Base-by-base conservation (phyloP, 2,797 vertebrate genomes). In the Arrhamphus sclerolepis region DNA sequence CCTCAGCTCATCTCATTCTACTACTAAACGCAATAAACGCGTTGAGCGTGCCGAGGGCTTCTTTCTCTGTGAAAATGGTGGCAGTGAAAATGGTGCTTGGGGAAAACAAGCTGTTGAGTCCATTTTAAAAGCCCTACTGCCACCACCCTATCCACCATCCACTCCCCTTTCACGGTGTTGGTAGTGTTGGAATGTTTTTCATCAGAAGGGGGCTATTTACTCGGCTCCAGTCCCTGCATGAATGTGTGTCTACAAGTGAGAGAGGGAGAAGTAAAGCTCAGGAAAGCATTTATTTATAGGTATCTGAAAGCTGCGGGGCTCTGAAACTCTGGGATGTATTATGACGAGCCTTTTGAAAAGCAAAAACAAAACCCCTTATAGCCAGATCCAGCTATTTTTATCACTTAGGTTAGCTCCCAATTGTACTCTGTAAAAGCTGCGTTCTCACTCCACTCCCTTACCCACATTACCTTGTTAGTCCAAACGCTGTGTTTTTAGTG, bases 221-320 rank as follows among this genome's bases (percentile, higher is more conserved):
- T 83, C 20, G 31, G 81, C 85, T 84, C 76, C 78, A 59, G 56
- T 52, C 51, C 49, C 56, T 61, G 66, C 62, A 60, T 70, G 80
- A 77, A 63, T 62, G 70, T 82, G 69, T 66, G 65, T 83, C 75
- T 72, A 67, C 18, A 1, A 83, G 65, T 52, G 59, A 59, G 58
- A 60, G 73, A 67, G 67, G 60, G 61, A 75, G 73, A 68, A 78
- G 77, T 77, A 65, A 66, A 77, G 74, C 81, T 62, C 62, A 78
- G 75, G 75, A 91, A 86, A 89, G 87, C 85, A 83, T 92, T 90
- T 92, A 92, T 92, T 92, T 91, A 91, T 92, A 91, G 91, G 66
- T 82, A 84, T 86, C 69, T 87, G 79, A 90, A 85, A 88, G 86
- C 86, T 66, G 77, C 29, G 4, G 66, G 79, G 73, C 60, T 53